These are phyloP conservation scores for Microctonus brassicae DNA, from an alignment of 2,888 invertebrate species.

Conservation along the genomic window DNA sequence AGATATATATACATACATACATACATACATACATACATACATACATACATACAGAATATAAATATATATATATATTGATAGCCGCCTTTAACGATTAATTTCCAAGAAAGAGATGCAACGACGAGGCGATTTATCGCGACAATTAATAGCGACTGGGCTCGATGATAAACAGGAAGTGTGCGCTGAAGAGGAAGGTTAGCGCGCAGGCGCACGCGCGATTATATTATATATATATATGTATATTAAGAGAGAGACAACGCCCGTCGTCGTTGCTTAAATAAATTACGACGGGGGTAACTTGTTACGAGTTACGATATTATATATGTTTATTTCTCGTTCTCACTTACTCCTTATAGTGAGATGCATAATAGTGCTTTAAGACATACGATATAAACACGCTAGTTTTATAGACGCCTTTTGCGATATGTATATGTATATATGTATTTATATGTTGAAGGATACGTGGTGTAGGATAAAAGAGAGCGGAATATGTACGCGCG, in stretches of 20 bases:
- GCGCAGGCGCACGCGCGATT: conserved; percentile 38
- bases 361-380: neutral
- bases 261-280: conserved; percentile 34
- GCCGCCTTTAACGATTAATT: conserved; percentile 44
- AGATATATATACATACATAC: neutral
- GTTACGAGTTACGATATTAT: conserved; percentile 34
- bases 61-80: neutral
- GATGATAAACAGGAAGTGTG: conserved; percentile 55
- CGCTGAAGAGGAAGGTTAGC: neutral
- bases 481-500: conserved; percentile 17
- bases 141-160: conserved; percentile 55
- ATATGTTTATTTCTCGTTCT: neutral
- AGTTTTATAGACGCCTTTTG: conserved; percentile 25
- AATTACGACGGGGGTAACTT: conserved; percentile 32
- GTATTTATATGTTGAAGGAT: conserved; percentile 1
- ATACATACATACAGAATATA: neutral
- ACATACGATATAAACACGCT: conserved; percentile 5
- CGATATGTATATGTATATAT: conserved; percentile 18
- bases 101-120: conserved; percentile 44
- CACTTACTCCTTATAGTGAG: neutral
- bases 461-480: conserved; percentile 10
- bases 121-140: conserved; percentile 55
- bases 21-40: neutral
- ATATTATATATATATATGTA: conserved; percentile 8
- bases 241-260: conserved; percentile 10